A percentile compares a stretch with the other conserved stretches of the same genome.
Evolutionary conservation across 1,140 invertebrate genomes (phyloP).

Genomic region (Chymomyza costata): DNA sequence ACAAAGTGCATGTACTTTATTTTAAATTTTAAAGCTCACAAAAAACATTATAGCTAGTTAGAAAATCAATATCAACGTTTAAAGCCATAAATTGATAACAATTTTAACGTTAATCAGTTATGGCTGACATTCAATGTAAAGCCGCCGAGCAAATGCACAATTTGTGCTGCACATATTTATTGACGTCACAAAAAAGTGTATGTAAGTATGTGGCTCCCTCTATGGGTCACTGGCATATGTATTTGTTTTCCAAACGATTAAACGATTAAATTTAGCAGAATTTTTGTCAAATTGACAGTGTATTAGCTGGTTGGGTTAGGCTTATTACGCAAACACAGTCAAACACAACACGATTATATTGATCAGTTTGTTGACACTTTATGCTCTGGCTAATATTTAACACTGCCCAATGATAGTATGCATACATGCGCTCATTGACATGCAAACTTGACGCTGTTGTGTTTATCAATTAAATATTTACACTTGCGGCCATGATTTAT

Average conservation of each 20-base stretch:
- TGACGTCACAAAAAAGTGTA: neutral
- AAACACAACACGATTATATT: conserved; percentile 56
- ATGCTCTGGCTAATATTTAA: conserved; percentile 17
- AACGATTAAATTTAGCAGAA: conserved; percentile 47
- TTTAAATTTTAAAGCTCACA: too few species aligned
- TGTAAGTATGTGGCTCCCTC: neutral
- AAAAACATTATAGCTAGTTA: too few species aligned
- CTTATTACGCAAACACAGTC: conserved; percentile 21
- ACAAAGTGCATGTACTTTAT: too few species aligned
- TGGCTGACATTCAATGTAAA: too few species aligned
- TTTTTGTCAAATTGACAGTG: conserved; percentile 16
- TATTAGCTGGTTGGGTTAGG: conserved; percentile 20
- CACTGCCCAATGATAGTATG: too few species aligned
- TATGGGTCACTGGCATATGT: conserved; percentile 24
- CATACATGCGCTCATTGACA: conserved; percentile 27
- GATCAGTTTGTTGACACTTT: conserved; percentile 62
- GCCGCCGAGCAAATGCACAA: conserved; percentile 50
- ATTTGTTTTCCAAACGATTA: conserved; percentile 33
- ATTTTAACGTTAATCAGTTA: conserved; percentile 64
- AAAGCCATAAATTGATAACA: conserved; percentile 69
- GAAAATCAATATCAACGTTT: too few species aligned
- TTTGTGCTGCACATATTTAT: conserved; percentile 39
- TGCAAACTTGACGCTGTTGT: conserved; percentile 22
- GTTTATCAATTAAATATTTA: conserved; percentile 64
- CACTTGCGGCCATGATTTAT: conserved; percentile 42